These are phyloP conservation scores for Apomyelois bistriatella DNA, from an alignment of 2,888 invertebrate genomes.

Conservation along the genomic window DNA sequence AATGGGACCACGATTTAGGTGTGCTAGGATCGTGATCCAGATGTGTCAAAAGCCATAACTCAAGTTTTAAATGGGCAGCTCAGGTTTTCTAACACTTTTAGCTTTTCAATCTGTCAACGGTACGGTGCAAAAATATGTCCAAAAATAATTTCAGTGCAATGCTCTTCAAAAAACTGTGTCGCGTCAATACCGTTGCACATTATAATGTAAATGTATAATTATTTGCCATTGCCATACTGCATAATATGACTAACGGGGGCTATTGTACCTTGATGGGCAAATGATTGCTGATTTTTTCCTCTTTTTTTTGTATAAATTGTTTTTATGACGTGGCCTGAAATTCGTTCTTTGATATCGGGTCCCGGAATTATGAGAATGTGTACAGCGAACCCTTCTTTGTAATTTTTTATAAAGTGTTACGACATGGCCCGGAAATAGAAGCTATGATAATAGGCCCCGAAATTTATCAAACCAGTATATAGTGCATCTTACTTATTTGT, in stretches of 20 bases:
- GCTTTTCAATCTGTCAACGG: not conserved
- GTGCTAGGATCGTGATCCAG: too few species aligned
- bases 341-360: not conserved
- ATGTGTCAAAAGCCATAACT: too few species aligned
- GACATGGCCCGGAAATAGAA: too few species aligned
- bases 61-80: too few species aligned
- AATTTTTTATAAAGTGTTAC: too few species aligned
- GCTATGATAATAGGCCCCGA: too few species aligned
- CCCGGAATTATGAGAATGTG: too few species aligned
- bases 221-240: slow-evolving; percentile 65
- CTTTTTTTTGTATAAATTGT: not conserved
- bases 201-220: slow-evolving; percentile 66
- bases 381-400: too few species aligned
- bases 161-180: slow-evolving; percentile 27
- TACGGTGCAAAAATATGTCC: not conserved
- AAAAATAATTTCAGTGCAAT: slow-evolving; percentile 3
- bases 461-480: too few species aligned
- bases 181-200: slow-evolving; percentile 48
- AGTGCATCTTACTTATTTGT: too few species aligned
- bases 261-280: slow-evolving; percentile 69
- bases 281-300: slow-evolving; percentile 59
- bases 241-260: slow-evolving; percentile 53
- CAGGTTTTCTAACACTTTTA: too few species aligned
- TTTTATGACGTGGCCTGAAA: not conserved
- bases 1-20: too few species aligned